These are phyloP conservation scores for Antheraea yamamai DNA, from an alignment of 2,888 invertebrate genomes.

Conservation along the genomic window DNA sequence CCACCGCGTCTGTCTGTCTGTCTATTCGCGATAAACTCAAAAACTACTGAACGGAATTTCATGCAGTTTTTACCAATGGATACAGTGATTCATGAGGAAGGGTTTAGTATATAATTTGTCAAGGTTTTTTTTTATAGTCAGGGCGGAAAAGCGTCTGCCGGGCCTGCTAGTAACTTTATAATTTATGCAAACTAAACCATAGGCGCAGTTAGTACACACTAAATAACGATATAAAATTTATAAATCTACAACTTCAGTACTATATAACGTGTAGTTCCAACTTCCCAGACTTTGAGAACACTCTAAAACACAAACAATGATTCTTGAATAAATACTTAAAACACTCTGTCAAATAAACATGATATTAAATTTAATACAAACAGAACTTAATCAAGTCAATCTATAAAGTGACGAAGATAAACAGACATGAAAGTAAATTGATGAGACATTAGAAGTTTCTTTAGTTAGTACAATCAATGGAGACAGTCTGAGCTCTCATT, in stretches of 20 bases:
- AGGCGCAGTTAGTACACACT: background rate
- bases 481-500: constrained; percentile 10
- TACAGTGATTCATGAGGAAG: too few species aligned
- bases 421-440: constrained; percentile 63
- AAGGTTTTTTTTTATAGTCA: too few species aligned
- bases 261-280: background rate
- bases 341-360: background rate
- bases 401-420: constrained; percentile 46
- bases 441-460: constrained; percentile 43
- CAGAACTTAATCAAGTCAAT: constrained; percentile 28
- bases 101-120: too few species aligned
- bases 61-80: too few species aligned
- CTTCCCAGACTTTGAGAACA: constrained; percentile 3
- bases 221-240: background rate
- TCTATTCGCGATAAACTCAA: too few species aligned
- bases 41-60: too few species aligned
- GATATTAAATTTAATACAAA: constrained; percentile 25
- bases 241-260: background rate
- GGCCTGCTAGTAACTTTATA: too few species aligned
- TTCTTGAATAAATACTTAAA: background rate
- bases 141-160: too few species aligned
- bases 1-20: too few species aligned
- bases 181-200: background rate
- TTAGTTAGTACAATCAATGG: constrained; percentile 25
- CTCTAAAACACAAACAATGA: constrained; percentile 5